A percentile compares a stretch with the other conserved stretches of the same genome.
phyloP scores from a whole-genome alignment of 2,888 invertebrate genomes.

The Stomorhina lunata region DNA sequence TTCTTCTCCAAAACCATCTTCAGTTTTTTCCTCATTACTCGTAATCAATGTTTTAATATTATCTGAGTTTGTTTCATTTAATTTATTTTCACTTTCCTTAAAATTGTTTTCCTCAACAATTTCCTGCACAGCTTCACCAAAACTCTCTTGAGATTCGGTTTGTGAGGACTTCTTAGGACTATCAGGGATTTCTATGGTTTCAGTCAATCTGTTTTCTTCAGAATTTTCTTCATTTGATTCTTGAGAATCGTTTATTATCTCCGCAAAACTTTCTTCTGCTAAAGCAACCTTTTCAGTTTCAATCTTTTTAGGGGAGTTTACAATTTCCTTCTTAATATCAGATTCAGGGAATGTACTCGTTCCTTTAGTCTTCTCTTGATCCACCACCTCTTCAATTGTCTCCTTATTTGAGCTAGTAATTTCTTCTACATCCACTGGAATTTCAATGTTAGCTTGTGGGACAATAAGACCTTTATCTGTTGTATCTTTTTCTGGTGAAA shows the following conservation, averaged over 20 bases:
- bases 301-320: too few relatives aligned
- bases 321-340: not conserved
- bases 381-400: not conserved
- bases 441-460: conserved; percentile 22
- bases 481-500: conserved; percentile 59
- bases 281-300: too few relatives aligned
- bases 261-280: conserved; percentile 59
- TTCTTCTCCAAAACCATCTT: conserved; percentile 57
- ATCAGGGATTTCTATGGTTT: not conserved
- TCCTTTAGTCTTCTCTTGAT: not conserved
- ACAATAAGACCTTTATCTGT: too few relatives aligned
- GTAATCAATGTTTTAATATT: not conserved
- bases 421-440: conserved; percentile 62
- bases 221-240: not conserved
- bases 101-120: not conserved
- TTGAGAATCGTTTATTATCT: conserved; percentile 20
- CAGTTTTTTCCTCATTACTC: not conserved
- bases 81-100: not conserved
- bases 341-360: not conserved
- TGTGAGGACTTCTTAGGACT: not conserved
- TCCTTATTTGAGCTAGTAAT: not conserved
- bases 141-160: conserved; percentile 17
- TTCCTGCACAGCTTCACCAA: conserved; percentile 10
- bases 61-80: not conserved
- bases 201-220: not conserved